These are phyloP conservation scores for Campoplex capitator DNA, from an alignment of 2,888 invertebrate species.

Conservation along the genomic window DNA sequence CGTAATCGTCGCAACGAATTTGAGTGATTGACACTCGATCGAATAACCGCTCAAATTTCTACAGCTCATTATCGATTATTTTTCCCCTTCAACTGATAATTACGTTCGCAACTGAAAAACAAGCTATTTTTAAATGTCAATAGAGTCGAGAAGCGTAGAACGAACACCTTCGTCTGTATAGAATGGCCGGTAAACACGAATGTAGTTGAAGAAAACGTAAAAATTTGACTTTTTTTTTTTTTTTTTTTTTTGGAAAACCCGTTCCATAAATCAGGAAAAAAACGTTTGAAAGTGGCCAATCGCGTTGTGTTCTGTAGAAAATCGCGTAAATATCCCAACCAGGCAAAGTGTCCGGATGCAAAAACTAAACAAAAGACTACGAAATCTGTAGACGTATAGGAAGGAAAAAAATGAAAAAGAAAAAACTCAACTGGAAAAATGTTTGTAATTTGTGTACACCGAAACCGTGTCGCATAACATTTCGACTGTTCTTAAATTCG, in stretches of 20 bases:
- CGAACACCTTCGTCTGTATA: background rate
- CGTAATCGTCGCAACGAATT: conserved; percentile 65
- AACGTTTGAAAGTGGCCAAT: conserved; percentile 63
- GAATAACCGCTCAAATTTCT: conserved; percentile 62
- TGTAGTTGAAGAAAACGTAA: background rate
- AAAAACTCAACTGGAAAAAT: background rate
- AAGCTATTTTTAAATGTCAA: background rate
- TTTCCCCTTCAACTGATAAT: background rate
- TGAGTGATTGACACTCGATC: conserved; percentile 63
- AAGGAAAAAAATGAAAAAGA: conserved; percentile 3
- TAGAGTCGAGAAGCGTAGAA: background rate
- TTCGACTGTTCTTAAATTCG: conserved; percentile 12
- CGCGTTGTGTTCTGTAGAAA: conserved; percentile 43
- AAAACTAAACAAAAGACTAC: conserved; percentile 2
- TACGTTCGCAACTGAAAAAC: background rate
- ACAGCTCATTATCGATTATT: conserved; percentile 41
- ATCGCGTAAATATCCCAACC: conserved; percentile 31
- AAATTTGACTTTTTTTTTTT: background rate
- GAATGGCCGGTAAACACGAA: background rate
- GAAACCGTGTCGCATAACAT: conserved; percentile 22
- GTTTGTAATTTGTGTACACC: conserved; percentile 27
- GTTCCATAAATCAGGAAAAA: background rate
- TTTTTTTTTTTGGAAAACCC: background rate
- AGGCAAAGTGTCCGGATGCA: background rate
- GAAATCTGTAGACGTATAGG: conserved; percentile 1